Evolutionary conservation across 2,888 invertebrate genomes (phyloP).

Genomic region (Agrochola lychnidis): DNA sequence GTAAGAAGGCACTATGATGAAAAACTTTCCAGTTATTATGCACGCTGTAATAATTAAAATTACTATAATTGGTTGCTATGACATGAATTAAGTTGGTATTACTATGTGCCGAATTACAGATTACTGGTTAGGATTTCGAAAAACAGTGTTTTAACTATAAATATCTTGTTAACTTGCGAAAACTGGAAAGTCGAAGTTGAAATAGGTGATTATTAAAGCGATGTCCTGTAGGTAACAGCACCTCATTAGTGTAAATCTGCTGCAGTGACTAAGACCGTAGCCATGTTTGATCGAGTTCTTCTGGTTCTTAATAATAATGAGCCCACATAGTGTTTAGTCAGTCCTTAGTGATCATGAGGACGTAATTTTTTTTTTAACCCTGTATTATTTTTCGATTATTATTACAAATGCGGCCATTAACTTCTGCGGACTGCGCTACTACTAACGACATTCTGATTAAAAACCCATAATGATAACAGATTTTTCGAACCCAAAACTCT

Average conservation of each 20-base stretch:
- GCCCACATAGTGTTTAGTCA: neutral
- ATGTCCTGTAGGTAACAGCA: neutral
- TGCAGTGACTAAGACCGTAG: too few relatives aligned
- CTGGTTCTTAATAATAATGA: neutral
- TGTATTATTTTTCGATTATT: too few relatives aligned
- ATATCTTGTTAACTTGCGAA: constrained; percentile 8
- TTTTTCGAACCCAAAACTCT: neutral
- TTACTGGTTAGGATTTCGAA: neutral
- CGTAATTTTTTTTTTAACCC: neutral
- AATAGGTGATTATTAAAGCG: constrained; percentile 14
- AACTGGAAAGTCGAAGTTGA: constrained; percentile 20
- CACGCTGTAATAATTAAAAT: constrained; percentile 25
- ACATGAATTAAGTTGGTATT: neutral
- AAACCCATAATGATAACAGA: neutral
- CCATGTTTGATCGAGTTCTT: neutral
- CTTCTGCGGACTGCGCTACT: neutral
- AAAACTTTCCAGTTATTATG: constrained; percentile 35
- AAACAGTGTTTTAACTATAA: constrained; percentile 6
- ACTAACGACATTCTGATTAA: neutral
- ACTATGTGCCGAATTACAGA: neutral
- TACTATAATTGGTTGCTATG: constrained; percentile 9
- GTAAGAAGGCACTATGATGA: constrained; percentile 24
- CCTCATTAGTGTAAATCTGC: constrained; percentile 4
- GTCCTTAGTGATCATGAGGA: neutral
- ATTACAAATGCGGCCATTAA: neutral